phyloP scores from a whole-genome alignment of 2,888 invertebrate species.

The Cosmorhoe ocellata region DNA sequence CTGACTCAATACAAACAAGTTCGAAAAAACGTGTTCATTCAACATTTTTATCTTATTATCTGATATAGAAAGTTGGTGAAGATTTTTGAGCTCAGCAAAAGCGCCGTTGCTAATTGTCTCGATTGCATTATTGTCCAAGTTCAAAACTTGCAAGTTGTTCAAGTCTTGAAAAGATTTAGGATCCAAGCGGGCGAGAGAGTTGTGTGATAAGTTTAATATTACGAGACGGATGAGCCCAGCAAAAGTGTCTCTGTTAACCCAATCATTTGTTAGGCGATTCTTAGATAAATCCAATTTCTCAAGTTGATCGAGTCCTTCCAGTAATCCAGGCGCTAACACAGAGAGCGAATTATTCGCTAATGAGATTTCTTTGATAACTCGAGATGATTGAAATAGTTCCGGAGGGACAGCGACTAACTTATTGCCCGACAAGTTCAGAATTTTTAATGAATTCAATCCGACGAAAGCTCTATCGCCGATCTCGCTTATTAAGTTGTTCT shows the following conservation, averaged over 20 bases:
- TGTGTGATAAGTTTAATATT: slow-evolving; percentile 88
- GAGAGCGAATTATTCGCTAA: slow-evolving; percentile 91
- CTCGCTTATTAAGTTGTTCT: slow-evolving; percentile 89
- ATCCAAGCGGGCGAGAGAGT: slow-evolving; percentile 86
- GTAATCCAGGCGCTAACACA: slow-evolving; percentile 87
- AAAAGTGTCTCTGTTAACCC: slow-evolving; percentile 90
- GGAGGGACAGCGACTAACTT: slow-evolving; percentile 90
- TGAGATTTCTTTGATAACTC: slow-evolving; percentile 87
- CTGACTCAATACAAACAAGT: slow-evolving; percentile 87
- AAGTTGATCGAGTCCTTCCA: slow-evolving; percentile 88
- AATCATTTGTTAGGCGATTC: slow-evolving; percentile 88
- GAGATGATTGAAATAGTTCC: slow-evolving; percentile 88
- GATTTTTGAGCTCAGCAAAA: slow-evolving; percentile 87
- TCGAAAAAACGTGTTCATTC: slow-evolving; percentile 86
- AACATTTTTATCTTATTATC: slow-evolving; percentile 86
- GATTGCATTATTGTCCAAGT: slow-evolving; percentile 88
- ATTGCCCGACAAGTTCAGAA: slow-evolving; percentile 91
- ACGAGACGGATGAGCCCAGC: slow-evolving; percentile 87
- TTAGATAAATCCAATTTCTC: slow-evolving; percentile 87
- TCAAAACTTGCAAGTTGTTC: slow-evolving; percentile 88
- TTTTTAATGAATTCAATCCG: slow-evolving; percentile 86
- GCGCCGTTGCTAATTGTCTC: slow-evolving; percentile 87
- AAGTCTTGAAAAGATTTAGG: slow-evolving; percentile 88
- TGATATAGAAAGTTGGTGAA: slow-evolving; percentile 88
- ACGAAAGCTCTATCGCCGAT: slow-evolving; percentile 89